Evolutionary conservation across 2,797 vertebrate species (phyloP), one percentile per base, ranked within the genome.

Genomic region (Glyptemys insculpta): DNA sequence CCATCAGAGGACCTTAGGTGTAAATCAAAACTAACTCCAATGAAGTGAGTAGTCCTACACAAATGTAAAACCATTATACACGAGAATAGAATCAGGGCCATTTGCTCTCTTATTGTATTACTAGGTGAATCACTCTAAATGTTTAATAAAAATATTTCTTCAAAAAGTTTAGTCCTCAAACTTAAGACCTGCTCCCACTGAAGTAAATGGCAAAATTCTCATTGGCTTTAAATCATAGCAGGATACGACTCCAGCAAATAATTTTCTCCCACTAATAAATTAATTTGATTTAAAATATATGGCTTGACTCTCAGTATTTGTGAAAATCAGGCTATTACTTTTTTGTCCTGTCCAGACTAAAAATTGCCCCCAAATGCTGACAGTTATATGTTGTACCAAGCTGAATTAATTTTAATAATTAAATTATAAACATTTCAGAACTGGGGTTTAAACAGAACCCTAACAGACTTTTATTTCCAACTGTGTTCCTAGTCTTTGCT

Each of bases 341-440:
- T 74, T 78, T 78, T 49, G 44, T 49, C 74, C 15, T 47, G 6
- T 25, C 49, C 44, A 49, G 29, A 16, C 27, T 78, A 78, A 41
- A 72, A 72, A 72, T 16, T 78, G 44, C 25, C 27, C 25, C 27
- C 25, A 49, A 31, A 31, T 78, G 74, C 74, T 78, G 27, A 47
- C 44, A 49, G 27, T 31, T 31, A 27, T 47, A 78, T 47, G 27
- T 16, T 49, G 47, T 78, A 14, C 44, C 74, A 49, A 18, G 44
- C 44, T 47, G 44, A 47, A 78, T 49, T 78, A 27, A 49, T 49
- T 49, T 83, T 37, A 80, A 78, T 62, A 25, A 23, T 84, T 93
- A 87, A 91, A 72, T 14, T 89, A 72, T 25, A 92, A 95, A 29
- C 62, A 34, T 23, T 85, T 96, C 65, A 84, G 87, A 87, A 74